Evolutionary conservation across 2,797 vertebrate genomes (phyloP), one percentile per base, ranked within the genome.

Genomic region (Thamnophis elegans): DNA sequence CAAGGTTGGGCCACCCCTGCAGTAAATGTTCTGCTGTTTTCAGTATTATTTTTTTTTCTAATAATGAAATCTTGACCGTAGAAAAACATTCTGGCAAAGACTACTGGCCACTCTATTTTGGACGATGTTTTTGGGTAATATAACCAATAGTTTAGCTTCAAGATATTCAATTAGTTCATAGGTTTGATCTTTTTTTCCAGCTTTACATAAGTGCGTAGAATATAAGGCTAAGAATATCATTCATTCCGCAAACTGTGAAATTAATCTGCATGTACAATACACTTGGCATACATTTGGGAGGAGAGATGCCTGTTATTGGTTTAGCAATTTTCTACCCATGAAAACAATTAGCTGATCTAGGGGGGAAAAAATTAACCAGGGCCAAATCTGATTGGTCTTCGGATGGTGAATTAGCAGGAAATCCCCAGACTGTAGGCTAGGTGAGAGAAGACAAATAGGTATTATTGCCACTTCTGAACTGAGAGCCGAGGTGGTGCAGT

Each of bases 1-100:
- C 14, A 68, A 68, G 13, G 13, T 32, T 32, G n/a, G 5, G n/a
- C n/a, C n/a, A 68, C 5, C n/a, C 65, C n/a, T 68, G 28, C 28
- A 58, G 36, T 58, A 58, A 91, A 5, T 89, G 13, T 10, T 62
- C 26, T 89, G 12, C 54, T 93, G 92, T 90, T 91, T 94, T 26
- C 0, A 0, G 88, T 22, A 55, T 26, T 91, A 82, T 85, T 47
- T 47, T 47, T 86, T 88, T 93, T 36, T 32, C 92, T 88, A 91
- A 53, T 18, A 93, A 89, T 88, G 42, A 54, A 91, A 91, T 86
- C 73, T 10, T 68, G 55, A 47, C 22, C 8, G 59, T 20, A 85
- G 51, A 59, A 42, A 65, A 53, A 55, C 5, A 55, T 91, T 92
- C 55, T 82, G 51, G 89, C 82, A 28, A 92, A 93, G 78, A 2